These are phyloP conservation scores for Callocephalon fimbriatum DNA, from an alignment of 2,113 vertebrate species.

Conservation along the genomic window DNA sequence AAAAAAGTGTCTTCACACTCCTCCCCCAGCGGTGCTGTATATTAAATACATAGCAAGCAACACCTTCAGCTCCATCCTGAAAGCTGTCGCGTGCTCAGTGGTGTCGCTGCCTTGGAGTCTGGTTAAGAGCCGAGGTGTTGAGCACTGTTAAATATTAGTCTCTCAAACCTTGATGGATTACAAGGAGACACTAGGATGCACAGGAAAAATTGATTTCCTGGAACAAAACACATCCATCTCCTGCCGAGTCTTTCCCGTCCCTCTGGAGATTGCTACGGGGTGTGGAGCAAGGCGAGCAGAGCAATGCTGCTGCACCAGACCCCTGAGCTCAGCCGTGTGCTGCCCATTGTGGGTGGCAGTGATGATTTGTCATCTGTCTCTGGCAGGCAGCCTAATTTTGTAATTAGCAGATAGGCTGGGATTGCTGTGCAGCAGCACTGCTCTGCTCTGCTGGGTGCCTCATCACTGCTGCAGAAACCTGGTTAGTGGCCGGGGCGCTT, in stretches of 20 bases:
- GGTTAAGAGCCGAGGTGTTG: neutral
- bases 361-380: neutral
- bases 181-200: neutral
- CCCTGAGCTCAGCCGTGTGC: neutral
- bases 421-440: neutral
- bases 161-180: neutral
- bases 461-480: neutral
- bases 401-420: conserved; percentile 27
- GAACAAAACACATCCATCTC: conserved; percentile 2
- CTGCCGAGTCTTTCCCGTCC: neutral
- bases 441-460: neutral
- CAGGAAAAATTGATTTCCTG: conserved; percentile 29
- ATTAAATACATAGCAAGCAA: neutral
- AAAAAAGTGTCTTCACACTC: conserved; percentile 20
- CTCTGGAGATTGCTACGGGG: neutral
- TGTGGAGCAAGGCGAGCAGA: neutral
- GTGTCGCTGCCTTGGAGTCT: neutral
- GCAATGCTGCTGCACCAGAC: neutral
- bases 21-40: neutral
- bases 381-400: conserved; percentile 20
- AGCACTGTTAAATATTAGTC: neutral
- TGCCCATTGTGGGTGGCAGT: neutral
- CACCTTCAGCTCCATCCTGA: neutral
- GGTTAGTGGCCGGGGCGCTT: fast-evolving
- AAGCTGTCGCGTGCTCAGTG: fast-evolving